Evolutionary conservation across 2,797 vertebrate genomes (phyloP).

Genomic region (Chaunax sp.): DNA sequence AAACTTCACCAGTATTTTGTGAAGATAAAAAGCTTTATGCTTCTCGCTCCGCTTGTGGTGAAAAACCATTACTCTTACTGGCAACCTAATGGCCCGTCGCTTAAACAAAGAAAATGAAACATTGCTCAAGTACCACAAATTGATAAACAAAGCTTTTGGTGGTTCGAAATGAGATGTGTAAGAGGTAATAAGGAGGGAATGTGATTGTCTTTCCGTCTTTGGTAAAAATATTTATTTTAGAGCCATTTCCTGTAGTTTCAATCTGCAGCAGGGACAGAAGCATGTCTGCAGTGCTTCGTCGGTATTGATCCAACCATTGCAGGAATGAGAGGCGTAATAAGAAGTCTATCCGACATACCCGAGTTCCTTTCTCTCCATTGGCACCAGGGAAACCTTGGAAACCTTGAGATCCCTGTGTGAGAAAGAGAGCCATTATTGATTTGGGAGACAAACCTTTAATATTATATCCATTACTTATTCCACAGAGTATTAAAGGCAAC

Average conservation of each 20-base stretch:
- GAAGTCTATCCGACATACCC: slow-evolving; percentile 84
- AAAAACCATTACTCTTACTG: slow-evolving; percentile 67
- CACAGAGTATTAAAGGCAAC: slow-evolving; percentile 47
- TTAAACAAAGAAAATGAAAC: slow-evolving; percentile 71
- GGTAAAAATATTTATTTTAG: slow-evolving; percentile 43
- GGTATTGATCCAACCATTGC: slow-evolving; percentile 46
- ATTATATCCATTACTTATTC: slow-evolving; percentile 46
- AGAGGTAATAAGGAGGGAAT: slow-evolving; percentile 44
- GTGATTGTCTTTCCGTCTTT: slow-evolving; percentile 47
- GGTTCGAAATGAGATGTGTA: slow-evolving; percentile 48
- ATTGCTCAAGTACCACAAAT: slow-evolving; percentile 44
- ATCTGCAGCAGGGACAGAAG: slow-evolving; percentile 33
- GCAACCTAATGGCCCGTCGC: slow-evolving; percentile 70
- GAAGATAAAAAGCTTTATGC: slow-evolving; percentile 69
- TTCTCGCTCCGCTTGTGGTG: slow-evolving; percentile 32
- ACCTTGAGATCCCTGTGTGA: slow-evolving; percentile 90
- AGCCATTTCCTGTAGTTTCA: slow-evolving; percentile 37
- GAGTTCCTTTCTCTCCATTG: slow-evolving; percentile 96
- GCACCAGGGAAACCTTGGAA: slow-evolving; percentile 98
- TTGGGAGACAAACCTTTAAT: slow-evolving; percentile 39
- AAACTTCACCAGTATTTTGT: slow-evolving; percentile 61
- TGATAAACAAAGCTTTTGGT: slow-evolving; percentile 62
- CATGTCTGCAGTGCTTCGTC: slow-evolving; percentile 17
- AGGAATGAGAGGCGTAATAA: slow-evolving; percentile 53
- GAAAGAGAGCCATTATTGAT: slow-evolving; percentile 50